phyloP scores from a whole-genome alignment of 2,888 invertebrate species.

The Ceratothoa steindachneri region DNA sequence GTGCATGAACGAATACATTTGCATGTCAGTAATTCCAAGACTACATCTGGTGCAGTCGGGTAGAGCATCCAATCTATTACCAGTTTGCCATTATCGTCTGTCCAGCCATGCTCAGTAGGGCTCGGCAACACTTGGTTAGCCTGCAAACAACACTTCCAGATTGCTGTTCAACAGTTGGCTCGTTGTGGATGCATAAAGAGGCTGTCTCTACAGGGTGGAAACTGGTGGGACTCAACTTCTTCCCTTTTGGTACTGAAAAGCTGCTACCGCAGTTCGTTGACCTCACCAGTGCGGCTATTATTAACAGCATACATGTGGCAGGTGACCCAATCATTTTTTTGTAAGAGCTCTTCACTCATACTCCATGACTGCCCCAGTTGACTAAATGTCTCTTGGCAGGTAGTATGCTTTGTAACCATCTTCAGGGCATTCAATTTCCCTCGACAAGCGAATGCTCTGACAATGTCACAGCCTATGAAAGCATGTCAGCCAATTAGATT shows the following conservation, averaged over 20 bases:
- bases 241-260: conserved; percentile 9
- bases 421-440: not conserved
- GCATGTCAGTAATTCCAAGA: too few species aligned
- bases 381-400: not conserved
- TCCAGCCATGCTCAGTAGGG: not conserved
- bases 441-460: not conserved
- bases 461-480: not conserved
- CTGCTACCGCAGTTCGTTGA: not conserved
- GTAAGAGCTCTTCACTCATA: not conserved
- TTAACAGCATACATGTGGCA: not conserved
- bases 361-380: not conserved
- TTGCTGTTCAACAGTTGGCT: conserved; percentile 19
- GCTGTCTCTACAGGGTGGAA: conserved; percentile 16
- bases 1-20: too few species aligned
- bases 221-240: conserved; percentile 7
- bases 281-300: not conserved
- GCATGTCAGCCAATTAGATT: not conserved
- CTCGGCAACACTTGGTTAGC: not conserved
- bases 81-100: not conserved
- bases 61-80: not conserved
- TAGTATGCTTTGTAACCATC: not conserved
- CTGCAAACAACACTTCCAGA: conserved; percentile 13
- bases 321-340: not conserved
- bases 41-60: too few species aligned
- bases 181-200: conserved; percentile 2